These are phyloP conservation scores for Pithys albifrons DNA, from an alignment of 2,113 vertebrate genomes.

Conservation along the genomic window DNA sequence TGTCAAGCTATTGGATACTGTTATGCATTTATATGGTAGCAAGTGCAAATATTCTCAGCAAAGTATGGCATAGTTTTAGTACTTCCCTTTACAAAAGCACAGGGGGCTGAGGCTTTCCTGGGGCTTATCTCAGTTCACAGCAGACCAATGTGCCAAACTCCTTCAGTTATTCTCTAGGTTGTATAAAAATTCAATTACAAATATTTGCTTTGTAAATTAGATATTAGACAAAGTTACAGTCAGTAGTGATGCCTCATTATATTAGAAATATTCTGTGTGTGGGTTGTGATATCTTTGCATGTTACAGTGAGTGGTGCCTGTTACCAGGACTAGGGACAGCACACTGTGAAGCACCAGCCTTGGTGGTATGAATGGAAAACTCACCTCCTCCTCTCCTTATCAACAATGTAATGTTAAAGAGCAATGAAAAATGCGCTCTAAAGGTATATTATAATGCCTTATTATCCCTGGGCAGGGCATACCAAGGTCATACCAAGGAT, in stretches of 20 bases:
- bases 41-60: background rate
- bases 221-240: background rate
- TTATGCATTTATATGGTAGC: background rate
- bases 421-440: background rate
- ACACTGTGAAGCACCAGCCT: background rate
- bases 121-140: background rate
- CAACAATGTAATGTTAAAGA: background rate
- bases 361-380: background rate
- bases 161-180: background rate
- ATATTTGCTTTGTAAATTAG: background rate
- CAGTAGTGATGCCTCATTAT: background rate
- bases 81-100: background rate
- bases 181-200: background rate
- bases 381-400: background rate
- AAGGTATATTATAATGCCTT: accelerated
- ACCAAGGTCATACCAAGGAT: background rate
- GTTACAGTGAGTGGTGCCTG: background rate
- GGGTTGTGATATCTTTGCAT: background rate
- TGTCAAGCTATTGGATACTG: background rate
- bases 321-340: accelerated
- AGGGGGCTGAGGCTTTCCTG: background rate
- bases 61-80: background rate
- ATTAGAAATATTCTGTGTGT: background rate
- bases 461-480: background rate
- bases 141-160: background rate